Evolutionary conservation across 1,140 invertebrate species (phyloP).

Genomic region (Lerema accius): DNA sequence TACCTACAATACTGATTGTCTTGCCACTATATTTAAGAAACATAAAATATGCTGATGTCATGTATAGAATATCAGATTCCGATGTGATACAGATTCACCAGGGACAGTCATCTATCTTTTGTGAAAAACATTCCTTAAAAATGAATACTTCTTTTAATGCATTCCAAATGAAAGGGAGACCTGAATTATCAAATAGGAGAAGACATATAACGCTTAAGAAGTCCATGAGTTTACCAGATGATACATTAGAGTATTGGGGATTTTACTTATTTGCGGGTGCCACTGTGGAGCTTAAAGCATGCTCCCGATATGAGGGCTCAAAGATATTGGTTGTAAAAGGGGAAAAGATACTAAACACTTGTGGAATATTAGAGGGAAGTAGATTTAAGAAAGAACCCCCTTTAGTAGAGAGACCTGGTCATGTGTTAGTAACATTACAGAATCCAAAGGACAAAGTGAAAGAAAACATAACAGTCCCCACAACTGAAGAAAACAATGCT

Average conservation of each 20-base stretch:
- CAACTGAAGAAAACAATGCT: conserved; percentile 12
- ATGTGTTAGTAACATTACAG: conserved; percentile 88
- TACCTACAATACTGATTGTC: conserved; percentile 88
- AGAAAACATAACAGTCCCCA: conserved; percentile 6
- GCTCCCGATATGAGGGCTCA: conserved; percentile 90
- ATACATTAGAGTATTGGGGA: conserved; percentile 94
- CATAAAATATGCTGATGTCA: conserved; percentile 88
- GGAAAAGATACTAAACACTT: conserved; percentile 88
- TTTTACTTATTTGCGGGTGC: conserved; percentile 92
- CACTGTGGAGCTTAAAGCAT: conserved; percentile 89
- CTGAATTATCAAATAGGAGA: conserved; percentile 86
- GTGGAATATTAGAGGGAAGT: conserved; percentile 88
- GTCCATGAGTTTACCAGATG: conserved; percentile 91
- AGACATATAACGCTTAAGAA: conserved; percentile 91
- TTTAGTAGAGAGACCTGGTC: conserved; percentile 84
- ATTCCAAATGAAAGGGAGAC: conserved; percentile 88
- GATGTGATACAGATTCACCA: conserved; percentile 91
- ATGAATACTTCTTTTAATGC: conserved; percentile 93
- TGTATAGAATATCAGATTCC: conserved; percentile 90
- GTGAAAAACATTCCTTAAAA: conserved; percentile 88
- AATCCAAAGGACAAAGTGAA: conserved; percentile 79
- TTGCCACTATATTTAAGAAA: conserved; percentile 90
- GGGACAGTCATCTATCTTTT: conserved; percentile 91
- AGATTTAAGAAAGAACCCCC: conserved; percentile 84
- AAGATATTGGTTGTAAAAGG: conserved; percentile 91